Base-by-base conservation (phyloP, 2,888 invertebrate genomes). In the Trachelus tabidus region DNA sequence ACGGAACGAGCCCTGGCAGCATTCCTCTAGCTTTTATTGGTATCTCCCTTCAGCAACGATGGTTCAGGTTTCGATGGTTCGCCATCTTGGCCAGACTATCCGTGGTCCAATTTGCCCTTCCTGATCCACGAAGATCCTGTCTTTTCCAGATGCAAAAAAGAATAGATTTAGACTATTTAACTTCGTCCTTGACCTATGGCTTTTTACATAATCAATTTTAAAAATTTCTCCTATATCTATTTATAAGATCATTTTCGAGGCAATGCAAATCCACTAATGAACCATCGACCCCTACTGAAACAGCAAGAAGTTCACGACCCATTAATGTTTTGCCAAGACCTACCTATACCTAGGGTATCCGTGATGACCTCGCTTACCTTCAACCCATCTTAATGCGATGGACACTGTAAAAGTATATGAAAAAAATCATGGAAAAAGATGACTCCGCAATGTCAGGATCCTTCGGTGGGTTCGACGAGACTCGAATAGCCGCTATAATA, bases 11-110 rank as follows among this genome's bases (percentile, higher is more conserved):
- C 84, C 86, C 83, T 82, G 81, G 79, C 81, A 76, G 85, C 85
- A 88, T 88, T 89, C 87, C 86, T 84, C 79, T 83, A 82, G 82
- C 82, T 86, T 90, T 89, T 87, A 87, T 86, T 85, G 83, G 86
- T 81, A 83, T 83, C 82, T 82, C 83, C 81, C 83, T 83, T 83
- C 81, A 83, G 82, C 80, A 82, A 78, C 71, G 69, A 68, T 82
- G 82, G 79, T 80, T 87, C 81, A 82, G 80, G 79, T 85, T 84
- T 80, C 82, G 81, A 82, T 79, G 82, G 77, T 73, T 75, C 56
- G 56, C 76, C 76, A 76, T 79, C 77, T 31, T 69, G 73, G 78
- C 68, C 79, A 80, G 75, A 77, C 79, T 69, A 30, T 71, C 76
- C 76, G 76, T 34, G 69, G 33, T 76, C 77, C 77, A 77, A 81